These are phyloP conservation scores for Semaprochilodus insignis DNA, from an alignment of 2,797 vertebrate genomes.

Conservation along the genomic window DNA sequence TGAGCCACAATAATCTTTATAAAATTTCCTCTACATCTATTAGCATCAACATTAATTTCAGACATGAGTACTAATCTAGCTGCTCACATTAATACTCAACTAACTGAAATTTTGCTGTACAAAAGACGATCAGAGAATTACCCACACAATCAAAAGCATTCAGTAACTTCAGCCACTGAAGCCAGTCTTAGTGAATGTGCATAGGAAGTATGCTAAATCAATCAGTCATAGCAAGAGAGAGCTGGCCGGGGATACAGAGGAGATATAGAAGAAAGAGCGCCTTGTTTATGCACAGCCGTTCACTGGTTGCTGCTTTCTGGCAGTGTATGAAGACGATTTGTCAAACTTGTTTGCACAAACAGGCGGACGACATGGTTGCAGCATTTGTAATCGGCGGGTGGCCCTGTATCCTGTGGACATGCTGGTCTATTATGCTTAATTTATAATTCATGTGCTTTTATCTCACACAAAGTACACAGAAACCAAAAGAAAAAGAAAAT, in stretches of 20 bases:
- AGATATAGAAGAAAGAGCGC: not conserved
- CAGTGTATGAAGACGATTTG: slow-evolving; percentile 56
- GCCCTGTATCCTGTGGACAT: slow-evolving; percentile 63
- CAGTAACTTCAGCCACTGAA: slow-evolving; percentile 1
- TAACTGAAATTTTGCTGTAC: not conserved
- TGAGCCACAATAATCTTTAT: not conserved
- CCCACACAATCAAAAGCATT: slow-evolving; percentile 47
- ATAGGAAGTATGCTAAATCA: slow-evolving; percentile 18
- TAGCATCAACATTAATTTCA: no score
- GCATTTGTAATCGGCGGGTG: slow-evolving; percentile 63
- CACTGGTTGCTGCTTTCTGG: slow-evolving; percentile 46
- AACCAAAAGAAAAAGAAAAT: slow-evolving; percentile 54
- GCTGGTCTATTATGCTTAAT: slow-evolving; percentile 65
- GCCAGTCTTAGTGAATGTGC: not conserved
- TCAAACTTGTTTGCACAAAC: slow-evolving; percentile 64
- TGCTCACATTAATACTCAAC: not conserved
- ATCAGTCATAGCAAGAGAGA: slow-evolving; percentile 6
- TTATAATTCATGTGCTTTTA: slow-evolving; percentile 70
- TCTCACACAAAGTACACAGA: slow-evolving; percentile 68
- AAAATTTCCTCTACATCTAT: no score
- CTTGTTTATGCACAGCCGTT: slow-evolving; percentile 36
- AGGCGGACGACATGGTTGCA: slow-evolving; percentile 26
- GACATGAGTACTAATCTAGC: not conserved
- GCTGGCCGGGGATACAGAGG: slow-evolving; percentile 7
- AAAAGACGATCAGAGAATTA: not conserved